Base-by-base conservation (phyloP, 2,888 invertebrate genomes). In the Atrina japonica region DNA sequence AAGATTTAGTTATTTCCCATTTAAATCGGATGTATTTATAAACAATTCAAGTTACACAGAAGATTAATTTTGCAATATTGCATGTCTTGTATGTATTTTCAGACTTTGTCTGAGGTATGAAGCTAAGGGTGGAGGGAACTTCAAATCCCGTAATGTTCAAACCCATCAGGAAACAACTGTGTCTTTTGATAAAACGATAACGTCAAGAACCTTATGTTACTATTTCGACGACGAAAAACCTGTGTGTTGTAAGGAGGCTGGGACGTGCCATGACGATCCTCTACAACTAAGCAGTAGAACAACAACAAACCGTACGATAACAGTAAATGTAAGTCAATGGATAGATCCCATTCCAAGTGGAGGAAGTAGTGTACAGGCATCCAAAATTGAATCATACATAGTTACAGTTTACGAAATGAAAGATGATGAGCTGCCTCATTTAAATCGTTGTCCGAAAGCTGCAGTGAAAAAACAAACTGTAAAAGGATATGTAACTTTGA, bases 321-420 rank as follows among this genome's bases (percentile, higher is more conserved):
- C 50, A 9, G 69, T 79, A 9, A 18, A 30, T 2, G 66, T 77
- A n/a, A n/a, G n/a, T n/a, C n/a, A n/a, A n/a, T n/a, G n/a, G n/a
- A n/a, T n/a, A n/a, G n/a, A n/a, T n/a, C n/a, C n/a, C n/a, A n/a
- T n/a, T n/a, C n/a, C n/a, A n/a, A n/a, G n/a, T n/a, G n/a, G n/a
- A n/a, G n/a, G n/a, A n/a, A 63, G 27, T 0, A 3, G 30, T 0
- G 30, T 50, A 7, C 74, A 72, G 18, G 76, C 79, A 7, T 81
- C 79, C 16, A 64, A 59, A 1, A 74, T 81, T 1, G 67, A 71
- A 40, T 23, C 9, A 0, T 79, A n/a, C n/a, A n/a, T n/a, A n/a
- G n/a, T n/a, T n/a, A n/a, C n/a, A n/a, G n/a, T n/a, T n/a, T n/a
- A n/a, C n/a, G n/a, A n/a, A n/a, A n/a, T n/a, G n/a, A n/a, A n/a